Conservation (phyloP, 2,113 vertebrate species). For the Pristiophorus japonicus region DNA sequence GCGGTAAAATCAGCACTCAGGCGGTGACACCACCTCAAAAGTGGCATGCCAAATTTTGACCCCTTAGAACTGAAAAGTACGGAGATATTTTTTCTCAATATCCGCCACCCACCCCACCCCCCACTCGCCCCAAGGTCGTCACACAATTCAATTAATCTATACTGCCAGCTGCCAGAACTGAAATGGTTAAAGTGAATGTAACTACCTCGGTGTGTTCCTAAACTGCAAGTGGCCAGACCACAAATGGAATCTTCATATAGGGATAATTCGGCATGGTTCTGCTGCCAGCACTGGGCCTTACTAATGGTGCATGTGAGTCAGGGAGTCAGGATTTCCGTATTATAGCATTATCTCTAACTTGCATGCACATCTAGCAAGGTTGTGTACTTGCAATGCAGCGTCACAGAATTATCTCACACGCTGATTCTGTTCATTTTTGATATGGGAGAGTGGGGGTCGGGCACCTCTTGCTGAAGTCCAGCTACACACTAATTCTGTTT, state of each 20-base stretch:
- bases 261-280: not conserved
- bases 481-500: not conserved
- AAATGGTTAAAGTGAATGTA: not conserved
- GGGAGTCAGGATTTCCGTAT: not conserved
- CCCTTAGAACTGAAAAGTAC: not conserved
- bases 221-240: not conserved
- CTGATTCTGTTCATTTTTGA: not conserved
- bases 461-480: not conserved
- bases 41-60: too few relatives aligned
- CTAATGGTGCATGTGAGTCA: not conserved
- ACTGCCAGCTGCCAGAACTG: not conserved
- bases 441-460: not conserved
- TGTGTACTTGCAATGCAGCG: not conserved
- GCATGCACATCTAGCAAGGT: not conserved
- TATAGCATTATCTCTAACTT: not conserved
- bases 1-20: too few relatives aligned
- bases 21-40: too few relatives aligned
- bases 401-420: not conserved
- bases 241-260: not conserved
- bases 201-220: not conserved
- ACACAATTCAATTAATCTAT: not conserved
- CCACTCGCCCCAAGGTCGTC: not conserved
- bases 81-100: not conserved
- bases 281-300: too few relatives aligned
- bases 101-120: too few relatives aligned